phyloP scores from a whole-genome alignment of 2,888 invertebrate species.

The Lagria hirta region DNA sequence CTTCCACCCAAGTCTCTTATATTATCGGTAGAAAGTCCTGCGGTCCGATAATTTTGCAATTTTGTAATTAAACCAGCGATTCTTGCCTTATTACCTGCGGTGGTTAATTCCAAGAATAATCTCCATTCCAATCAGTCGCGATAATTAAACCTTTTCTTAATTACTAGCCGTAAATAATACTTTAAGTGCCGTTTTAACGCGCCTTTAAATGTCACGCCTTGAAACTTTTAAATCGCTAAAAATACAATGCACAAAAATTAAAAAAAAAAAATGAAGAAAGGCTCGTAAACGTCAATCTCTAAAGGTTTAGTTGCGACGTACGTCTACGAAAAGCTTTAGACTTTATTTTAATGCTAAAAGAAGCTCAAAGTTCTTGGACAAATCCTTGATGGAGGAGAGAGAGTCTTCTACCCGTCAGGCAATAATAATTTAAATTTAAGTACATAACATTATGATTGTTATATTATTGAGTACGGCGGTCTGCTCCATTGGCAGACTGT shows the following conservation, averaged over 20 bases:
- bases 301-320: constrained; percentile 31
- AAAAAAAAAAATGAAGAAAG: constrained; percentile 49
- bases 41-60: constrained; percentile 4
- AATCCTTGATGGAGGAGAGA: constrained; percentile 9
- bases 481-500: constrained; percentile 33
- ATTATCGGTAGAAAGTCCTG: too few relatives aligned
- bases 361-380: too few relatives aligned
- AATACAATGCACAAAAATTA: constrained; percentile 49
- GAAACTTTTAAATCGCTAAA: constrained; percentile 47
- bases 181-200: constrained; percentile 56
- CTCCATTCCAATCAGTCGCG: constrained; percentile 50
- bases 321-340: too few relatives aligned
- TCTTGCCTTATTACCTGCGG: constrained; percentile 15
- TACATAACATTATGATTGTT: constrained; percentile 49
- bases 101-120: constrained; percentile 51
- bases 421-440: constrained; percentile 51
- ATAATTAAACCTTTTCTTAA: constrained; percentile 54
- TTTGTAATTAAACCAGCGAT: constrained; percentile 16
- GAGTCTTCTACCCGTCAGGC: constrained; percentile 33
- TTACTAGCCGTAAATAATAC: constrained; percentile 55
- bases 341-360: not conserved
- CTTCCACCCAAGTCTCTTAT: too few relatives aligned
- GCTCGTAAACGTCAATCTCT: constrained; percentile 50
- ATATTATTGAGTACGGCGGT: constrained; percentile 40
- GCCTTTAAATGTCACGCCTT: constrained; percentile 54